Conservation (phyloP, 2,888 invertebrate species). For the Ophioninae sp. region DNA sequence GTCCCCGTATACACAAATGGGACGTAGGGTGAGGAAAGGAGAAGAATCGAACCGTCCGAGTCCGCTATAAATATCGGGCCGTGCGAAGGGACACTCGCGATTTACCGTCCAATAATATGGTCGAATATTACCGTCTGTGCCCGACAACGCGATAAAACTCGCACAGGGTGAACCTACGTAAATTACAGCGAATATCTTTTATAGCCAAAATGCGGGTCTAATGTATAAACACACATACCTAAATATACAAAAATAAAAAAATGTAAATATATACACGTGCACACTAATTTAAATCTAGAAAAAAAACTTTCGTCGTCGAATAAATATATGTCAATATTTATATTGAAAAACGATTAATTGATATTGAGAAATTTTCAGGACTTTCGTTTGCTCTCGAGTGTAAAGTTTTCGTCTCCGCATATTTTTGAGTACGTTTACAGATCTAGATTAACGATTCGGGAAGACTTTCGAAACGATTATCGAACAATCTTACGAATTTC, state of each 20-base stretch:
- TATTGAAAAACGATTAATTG: too few species aligned
- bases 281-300: background rate
- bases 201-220: background rate
- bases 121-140: constrained; percentile 73
- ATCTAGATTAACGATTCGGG: too few species aligned
- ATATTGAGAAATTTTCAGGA: too few species aligned
- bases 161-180: constrained; percentile 38
- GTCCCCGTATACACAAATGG: constrained; percentile 51
- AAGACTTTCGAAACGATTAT: too few species aligned
- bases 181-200: constrained; percentile 6
- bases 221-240: background rate
- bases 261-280: background rate
- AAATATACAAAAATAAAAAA: too few species aligned
- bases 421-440: too few species aligned
- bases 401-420: too few species aligned
- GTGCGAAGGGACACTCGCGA: constrained; percentile 71
- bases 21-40: constrained; percentile 11
- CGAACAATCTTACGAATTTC: too few species aligned
- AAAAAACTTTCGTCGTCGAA: too few species aligned
- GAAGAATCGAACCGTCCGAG: constrained; percentile 47
- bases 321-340: too few species aligned
- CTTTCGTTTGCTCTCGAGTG: too few species aligned
- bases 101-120: constrained; percentile 77
- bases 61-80: constrained; percentile 77
- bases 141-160: constrained; percentile 69